Conservation (phyloP, 2,888 invertebrate species). For the Ophioninae sp. region DNA sequence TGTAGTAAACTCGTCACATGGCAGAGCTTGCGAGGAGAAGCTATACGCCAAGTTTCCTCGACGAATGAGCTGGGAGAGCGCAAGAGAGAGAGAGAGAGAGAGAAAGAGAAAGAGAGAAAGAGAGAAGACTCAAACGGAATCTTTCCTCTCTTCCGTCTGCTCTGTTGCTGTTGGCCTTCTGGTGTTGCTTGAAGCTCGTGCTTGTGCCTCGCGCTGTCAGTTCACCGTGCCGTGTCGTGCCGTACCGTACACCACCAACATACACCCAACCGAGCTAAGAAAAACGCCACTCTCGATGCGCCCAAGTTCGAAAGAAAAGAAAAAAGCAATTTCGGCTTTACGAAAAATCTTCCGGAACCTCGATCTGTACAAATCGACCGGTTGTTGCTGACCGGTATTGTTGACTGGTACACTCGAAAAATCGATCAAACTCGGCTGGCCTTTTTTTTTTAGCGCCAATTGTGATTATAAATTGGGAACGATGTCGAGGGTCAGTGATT, state of each 20-base stretch:
- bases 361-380: background rate
- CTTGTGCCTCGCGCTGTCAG: conserved; percentile 76
- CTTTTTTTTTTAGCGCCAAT: background rate
- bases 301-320: background rate
- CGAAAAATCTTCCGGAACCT: background rate
- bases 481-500: conserved; percentile 33
- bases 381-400: background rate
- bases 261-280: conserved; percentile 22
- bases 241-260: conserved; percentile 61
- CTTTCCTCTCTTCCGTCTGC: conserved; percentile 62
- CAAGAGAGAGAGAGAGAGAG: conserved; percentile 12
- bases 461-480: conserved; percentile 4
- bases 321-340: background rate
- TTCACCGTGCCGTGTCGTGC: conserved; percentile 73
- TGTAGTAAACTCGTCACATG: conserved; percentile 57
- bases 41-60: conserved; percentile 25
- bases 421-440: too few relatives aligned
- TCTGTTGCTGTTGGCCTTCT: conserved; percentile 57
- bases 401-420: too few relatives aligned
- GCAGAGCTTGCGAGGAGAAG: conserved; percentile 56
- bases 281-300: conserved; percentile 15
- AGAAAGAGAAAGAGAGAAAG: conserved; percentile 27
- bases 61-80: conserved; percentile 17
- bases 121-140: conserved; percentile 54
- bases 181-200: conserved; percentile 67